Conservation (phyloP, 2,797 vertebrate genomes). For the Fringilla coelebs region DNA sequence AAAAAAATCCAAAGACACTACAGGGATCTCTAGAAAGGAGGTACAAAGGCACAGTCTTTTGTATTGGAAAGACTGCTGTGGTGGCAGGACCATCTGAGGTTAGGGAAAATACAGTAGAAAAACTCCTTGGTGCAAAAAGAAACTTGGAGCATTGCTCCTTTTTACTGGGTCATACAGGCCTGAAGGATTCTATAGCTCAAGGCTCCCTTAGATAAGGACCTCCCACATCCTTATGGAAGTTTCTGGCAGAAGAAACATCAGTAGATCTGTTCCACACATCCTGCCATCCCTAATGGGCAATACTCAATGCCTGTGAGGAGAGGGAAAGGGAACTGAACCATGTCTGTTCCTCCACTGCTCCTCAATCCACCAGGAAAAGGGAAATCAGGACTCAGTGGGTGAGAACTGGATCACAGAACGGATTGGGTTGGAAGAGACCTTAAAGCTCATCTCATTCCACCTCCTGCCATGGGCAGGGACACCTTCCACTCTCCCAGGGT, state of each 20-base stretch:
- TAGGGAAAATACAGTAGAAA: not conserved
- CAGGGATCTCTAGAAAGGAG: not conserved
- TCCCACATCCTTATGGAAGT: not conserved
- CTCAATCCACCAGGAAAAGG: not conserved
- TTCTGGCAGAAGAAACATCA: not conserved
- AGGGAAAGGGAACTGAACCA: not conserved
- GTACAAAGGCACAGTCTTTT: not conserved
- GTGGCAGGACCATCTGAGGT: not conserved
- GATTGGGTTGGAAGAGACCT: not conserved
- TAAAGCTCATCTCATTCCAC: not conserved
- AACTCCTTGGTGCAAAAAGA: not conserved
- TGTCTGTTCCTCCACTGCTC: not conserved
- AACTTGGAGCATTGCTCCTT: not conserved
- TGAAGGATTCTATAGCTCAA: not conserved
- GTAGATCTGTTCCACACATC: not conserved
- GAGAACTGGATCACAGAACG: not conserved
- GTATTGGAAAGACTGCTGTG: not conserved
- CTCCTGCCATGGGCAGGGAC: rapidly evolving
- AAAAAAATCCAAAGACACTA: not conserved
- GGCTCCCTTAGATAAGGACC: not conserved
- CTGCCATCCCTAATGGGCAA: not conserved
- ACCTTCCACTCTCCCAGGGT: rapidly evolving
- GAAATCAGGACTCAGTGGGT: not conserved
- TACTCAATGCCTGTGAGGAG: not conserved
- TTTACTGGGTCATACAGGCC: not conserved